Evolutionary conservation across 2,888 invertebrate species (phyloP).

Genomic region (Rapana venosa): DNA sequence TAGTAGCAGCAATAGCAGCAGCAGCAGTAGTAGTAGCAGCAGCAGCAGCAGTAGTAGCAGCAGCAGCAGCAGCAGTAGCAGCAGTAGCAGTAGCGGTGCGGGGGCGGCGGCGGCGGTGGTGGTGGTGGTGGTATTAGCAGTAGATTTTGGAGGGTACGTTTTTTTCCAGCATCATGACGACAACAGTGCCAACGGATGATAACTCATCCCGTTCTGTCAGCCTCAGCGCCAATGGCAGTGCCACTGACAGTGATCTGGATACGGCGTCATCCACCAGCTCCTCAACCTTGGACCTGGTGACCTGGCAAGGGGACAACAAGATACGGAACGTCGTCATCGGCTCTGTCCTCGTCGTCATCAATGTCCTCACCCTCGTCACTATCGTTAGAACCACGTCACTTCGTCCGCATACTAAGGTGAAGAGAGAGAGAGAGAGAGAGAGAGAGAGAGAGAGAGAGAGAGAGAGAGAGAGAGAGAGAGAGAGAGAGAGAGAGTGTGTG

Average conservation of each 20-base stretch:
- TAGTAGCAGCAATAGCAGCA: not conserved
- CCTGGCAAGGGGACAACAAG: constrained; percentile 11
- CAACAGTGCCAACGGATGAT: not conserved
- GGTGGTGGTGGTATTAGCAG: no score
- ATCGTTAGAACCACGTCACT: not conserved
- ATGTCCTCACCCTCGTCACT: constrained; percentile 9
- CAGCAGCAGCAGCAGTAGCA: no score
- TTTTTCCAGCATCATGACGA: not conserved
- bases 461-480: constrained; percentile 41
- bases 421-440: not conserved
- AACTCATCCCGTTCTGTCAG: not conserved
- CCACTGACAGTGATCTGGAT: not conserved
- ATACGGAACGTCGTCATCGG: constrained; percentile 25
- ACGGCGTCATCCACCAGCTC: not conserved
- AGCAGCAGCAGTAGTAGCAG: no score
- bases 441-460: constrained; percentile 19
- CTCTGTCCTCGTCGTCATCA: constrained; percentile 7
- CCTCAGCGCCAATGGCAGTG: not conserved
- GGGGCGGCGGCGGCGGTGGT: no score
- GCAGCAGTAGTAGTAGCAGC: not conserved
- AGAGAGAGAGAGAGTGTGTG: no score
- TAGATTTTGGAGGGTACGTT: not conserved
- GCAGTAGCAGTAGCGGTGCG: no score
- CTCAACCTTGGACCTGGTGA: not conserved
- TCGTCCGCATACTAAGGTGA: constrained; percentile 13